A percentile compares a stretch with the other conserved stretches of the same genome.
These are phyloP conservation scores for Origma solitaria DNA, from an alignment of 2,113 vertebrate species.

Conservation along the genomic window DNA sequence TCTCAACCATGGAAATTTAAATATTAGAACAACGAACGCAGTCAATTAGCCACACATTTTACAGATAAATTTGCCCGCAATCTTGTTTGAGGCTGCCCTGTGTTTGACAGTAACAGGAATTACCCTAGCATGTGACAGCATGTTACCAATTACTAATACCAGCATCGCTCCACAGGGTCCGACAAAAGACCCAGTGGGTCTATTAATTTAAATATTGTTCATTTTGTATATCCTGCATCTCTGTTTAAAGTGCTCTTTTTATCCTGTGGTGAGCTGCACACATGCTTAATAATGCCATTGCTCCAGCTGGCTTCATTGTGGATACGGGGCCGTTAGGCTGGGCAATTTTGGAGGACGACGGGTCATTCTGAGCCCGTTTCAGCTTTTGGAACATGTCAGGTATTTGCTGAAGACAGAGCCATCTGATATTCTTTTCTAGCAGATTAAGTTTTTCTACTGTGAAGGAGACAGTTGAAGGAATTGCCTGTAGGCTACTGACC, in stretches of 20 bases:
- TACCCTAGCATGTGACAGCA: not conserved
- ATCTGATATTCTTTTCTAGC: not conserved
- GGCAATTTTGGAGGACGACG: not conserved
- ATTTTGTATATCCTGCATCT: not conserved
- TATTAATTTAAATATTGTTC: not conserved
- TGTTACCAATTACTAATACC: conserved; percentile 26
- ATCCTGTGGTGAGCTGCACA: not conserved
- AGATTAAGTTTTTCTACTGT: not conserved
- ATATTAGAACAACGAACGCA: not conserved
- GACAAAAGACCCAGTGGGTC: conserved; percentile 8
- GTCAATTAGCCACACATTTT: not conserved
- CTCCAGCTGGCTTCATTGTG: not conserved
- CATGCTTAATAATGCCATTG: conserved; percentile 5
- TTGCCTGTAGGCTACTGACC: not conserved
- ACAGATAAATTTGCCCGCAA: not conserved
- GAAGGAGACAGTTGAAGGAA: not conserved
- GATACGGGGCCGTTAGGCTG: not conserved
- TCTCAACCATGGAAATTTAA: not conserved
- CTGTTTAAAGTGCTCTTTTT: not conserved
- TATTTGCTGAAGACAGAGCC: not conserved
- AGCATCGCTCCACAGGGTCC: not conserved
- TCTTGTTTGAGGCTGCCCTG: not conserved
- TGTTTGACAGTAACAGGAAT: not conserved
- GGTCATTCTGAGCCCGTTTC: not conserved
- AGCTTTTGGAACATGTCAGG: not conserved